phyloP scores from a whole-genome alignment of 2,888 invertebrate genomes.

The Campopleginae sp. region DNA sequence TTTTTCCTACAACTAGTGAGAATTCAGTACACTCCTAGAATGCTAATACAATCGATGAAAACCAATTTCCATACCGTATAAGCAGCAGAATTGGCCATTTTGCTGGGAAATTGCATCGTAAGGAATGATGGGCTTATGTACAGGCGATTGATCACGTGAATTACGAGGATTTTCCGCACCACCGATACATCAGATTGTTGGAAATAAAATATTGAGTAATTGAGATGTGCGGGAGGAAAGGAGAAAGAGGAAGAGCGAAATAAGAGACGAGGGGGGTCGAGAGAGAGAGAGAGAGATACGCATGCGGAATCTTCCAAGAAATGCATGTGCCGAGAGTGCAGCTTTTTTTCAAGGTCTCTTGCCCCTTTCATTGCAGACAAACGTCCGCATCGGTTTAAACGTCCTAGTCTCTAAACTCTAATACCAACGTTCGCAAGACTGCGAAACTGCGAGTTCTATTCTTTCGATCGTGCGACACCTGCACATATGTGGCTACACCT shows the following conservation, averaged over 20 bases:
- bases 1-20: neutral
- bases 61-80: neutral
- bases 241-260: constrained; percentile 41
- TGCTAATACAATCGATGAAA: constrained; percentile 5
- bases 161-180: constrained; percentile 20
- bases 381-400: neutral
- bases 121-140: neutral
- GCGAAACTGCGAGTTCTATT: constrained; percentile 27
- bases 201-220: constrained; percentile 38
- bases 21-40: neutral
- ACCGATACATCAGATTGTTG: constrained; percentile 12
- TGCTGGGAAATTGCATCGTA: constrained; percentile 14
- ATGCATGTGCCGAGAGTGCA: neutral
- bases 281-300: constrained; percentile 15
- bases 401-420: neutral
- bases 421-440: constrained; percentile 19
- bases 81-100: neutral
- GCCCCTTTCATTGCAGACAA: neutral
- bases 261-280: constrained; percentile 32
- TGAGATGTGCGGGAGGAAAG: constrained; percentile 25
- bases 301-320: constrained; percentile 21
- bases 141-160: neutral
- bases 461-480: constrained; percentile 55
- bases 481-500: constrained; percentile 62
- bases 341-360: constrained; percentile 15